phyloP scores from a whole-genome alignment of 1,140 invertebrate species.

The Pseudomyrmex dendroicus region DNA sequence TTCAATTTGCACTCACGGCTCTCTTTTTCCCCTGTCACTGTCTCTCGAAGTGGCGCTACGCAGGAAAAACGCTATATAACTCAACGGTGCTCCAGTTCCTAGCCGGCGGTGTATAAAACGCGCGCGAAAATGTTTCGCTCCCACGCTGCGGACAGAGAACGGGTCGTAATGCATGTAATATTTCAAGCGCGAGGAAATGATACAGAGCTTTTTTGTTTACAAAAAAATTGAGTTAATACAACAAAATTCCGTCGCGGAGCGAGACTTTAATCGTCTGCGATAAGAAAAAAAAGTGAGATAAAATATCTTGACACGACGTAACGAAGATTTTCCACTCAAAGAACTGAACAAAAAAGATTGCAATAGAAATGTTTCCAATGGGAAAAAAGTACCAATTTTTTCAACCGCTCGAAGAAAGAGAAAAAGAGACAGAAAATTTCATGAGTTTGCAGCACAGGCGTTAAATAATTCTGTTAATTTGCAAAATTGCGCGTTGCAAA shows the following conservation, averaged over 20 bases:
- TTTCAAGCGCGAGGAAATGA: constrained; percentile 33
- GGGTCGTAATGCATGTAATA: constrained; percentile 34
- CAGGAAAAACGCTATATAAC: constrained; percentile 20
- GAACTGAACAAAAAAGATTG: neutral
- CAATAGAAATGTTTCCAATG: neutral
- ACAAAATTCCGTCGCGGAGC: constrained; percentile 1
- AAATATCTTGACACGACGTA: neutral
- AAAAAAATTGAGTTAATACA: constrained; percentile 18
- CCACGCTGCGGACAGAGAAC: neutral
- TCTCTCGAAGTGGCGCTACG: neutral
- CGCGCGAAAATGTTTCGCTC: constrained; percentile 32
- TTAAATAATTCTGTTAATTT: neutral
- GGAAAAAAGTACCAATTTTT: neutral
- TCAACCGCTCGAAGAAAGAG: neutral
- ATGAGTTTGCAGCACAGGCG: constrained; percentile 14
- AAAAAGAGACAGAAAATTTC: neutral
- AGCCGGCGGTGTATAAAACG: constrained; percentile 14
- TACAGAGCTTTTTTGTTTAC: constrained; percentile 19
- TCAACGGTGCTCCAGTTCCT: constrained; percentile 25
- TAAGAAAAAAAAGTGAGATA: neutral
- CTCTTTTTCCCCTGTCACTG: neutral
- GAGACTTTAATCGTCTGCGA: neutral
- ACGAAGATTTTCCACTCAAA: neutral
- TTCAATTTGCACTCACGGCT: constrained; percentile 42
- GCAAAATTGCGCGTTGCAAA: neutral